A percentile compares a stretch with the other conserved stretches of the same genome.
phyloP scores from a whole-genome alignment of 2,113 vertebrate genomes.

The Hydrolagus affinis region DNA sequence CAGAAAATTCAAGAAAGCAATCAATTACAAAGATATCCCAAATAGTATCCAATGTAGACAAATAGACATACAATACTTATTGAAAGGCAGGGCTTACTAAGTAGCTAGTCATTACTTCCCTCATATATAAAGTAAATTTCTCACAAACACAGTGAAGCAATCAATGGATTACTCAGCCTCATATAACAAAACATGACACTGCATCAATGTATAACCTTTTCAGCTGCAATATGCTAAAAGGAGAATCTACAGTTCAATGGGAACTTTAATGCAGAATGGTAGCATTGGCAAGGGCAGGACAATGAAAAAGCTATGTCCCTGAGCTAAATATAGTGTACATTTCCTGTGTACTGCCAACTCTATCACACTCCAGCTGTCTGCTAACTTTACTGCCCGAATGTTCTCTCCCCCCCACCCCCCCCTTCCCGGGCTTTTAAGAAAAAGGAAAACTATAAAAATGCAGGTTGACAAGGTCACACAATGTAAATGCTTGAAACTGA shows the following conservation, averaged over 20 bases:
- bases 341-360: constrained; percentile 1
- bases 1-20: background rate
- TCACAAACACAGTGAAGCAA: background rate
- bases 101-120: too few species aligned
- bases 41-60: background rate
- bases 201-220: background rate
- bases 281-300: background rate
- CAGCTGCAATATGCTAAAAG: background rate
- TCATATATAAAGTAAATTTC: background rate
- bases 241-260: background rate
- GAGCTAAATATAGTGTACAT: constrained; percentile 9
- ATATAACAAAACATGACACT: constrained; percentile 1
- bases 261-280: background rate
- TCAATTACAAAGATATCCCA: background rate
- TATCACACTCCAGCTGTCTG: background rate
- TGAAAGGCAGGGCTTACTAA: too few species aligned
- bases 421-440: background rate
- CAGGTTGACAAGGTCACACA: background rate
- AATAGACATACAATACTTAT: too few species aligned
- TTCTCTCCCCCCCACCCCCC: too few species aligned
- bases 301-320: background rate
- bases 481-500: background rate
- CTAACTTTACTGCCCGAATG: background rate
- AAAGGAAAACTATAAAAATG: background rate
- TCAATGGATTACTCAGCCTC: background rate